These are phyloP conservation scores for Drosophila takahashii DNA, from an alignment of 1,140 invertebrate species.

Conservation along the genomic window DNA sequence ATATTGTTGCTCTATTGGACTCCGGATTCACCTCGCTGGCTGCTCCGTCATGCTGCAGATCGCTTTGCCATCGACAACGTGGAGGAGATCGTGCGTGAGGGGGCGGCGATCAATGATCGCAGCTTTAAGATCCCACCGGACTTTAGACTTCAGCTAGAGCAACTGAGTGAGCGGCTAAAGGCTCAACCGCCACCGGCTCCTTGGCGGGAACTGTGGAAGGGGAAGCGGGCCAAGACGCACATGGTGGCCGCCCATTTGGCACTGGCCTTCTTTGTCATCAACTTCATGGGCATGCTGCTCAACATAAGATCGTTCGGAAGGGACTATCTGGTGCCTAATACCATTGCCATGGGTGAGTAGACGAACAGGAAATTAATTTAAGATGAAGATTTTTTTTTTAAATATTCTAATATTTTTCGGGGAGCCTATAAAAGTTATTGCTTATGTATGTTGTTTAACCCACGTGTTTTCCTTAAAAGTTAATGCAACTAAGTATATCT, in stretches of 20 bases:
- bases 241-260: constrained; percentile 80
- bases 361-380: too few relatives aligned
- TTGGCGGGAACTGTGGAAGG: constrained; percentile 76
- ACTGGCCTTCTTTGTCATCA: constrained; percentile 81
- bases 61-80: constrained; percentile 65
- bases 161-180: constrained; percentile 67
- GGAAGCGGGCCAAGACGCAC: constrained; percentile 70
- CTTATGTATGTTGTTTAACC: too few relatives aligned
- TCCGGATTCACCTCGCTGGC: constrained; percentile 84
- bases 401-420: too few relatives aligned
- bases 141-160: constrained; percentile 71
- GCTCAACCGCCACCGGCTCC: constrained; percentile 55
- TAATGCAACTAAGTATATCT: too few relatives aligned
- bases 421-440: too few relatives aligned
- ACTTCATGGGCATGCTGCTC: constrained; percentile 84
- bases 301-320: constrained; percentile 85
- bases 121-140: constrained; percentile 75
- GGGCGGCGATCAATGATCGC: constrained; percentile 81
- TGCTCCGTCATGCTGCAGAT: constrained; percentile 71
- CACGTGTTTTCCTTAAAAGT: too few relatives aligned
- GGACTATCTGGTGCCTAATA: constrained; percentile 80
- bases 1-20: constrained; percentile 84
- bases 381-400: too few relatives aligned
- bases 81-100: constrained; percentile 76
- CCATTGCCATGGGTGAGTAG: constrained; percentile 84